A percentile compares a stretch with the other conserved stretches of the same genome.
phyloP scores from a whole-genome alignment of 1,140 invertebrate genomes.

The Coelopa frigida region DNA sequence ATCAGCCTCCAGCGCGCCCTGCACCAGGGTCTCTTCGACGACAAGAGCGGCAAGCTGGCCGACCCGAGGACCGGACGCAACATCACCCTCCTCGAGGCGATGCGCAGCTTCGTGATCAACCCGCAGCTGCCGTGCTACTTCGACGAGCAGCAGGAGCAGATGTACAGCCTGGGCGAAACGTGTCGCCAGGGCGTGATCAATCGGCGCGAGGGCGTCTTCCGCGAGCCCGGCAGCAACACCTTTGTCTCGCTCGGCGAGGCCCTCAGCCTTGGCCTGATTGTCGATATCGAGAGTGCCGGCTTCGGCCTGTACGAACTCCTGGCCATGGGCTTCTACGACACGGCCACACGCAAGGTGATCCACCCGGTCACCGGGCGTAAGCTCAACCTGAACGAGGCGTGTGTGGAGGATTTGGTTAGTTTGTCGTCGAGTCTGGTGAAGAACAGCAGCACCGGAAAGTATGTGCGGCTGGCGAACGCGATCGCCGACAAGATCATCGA shows the following conservation, averaged over 20 bases:
- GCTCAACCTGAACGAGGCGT: conserved; percentile 71
- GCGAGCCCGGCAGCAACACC: conserved; percentile 59
- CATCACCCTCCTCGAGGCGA: conserved; percentile 77
- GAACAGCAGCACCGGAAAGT: conserved; percentile 60
- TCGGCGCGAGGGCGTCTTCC: conserved; percentile 68
- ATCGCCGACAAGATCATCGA: conserved; percentile 67
- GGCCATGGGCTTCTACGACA: conserved; percentile 72
- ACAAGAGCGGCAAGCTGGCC: conserved; percentile 69
- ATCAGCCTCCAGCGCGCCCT: conserved; percentile 80
- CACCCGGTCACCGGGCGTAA: conserved; percentile 74
- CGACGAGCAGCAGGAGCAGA: conserved; percentile 59
- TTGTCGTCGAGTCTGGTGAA: conserved; percentile 71
- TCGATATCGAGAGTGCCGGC: conserved; percentile 75
- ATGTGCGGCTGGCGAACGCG: conserved; percentile 68
- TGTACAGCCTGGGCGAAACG: conserved; percentile 68
- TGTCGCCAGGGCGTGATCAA: conserved; percentile 78
- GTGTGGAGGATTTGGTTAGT: conserved; percentile 74
- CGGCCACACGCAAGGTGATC: conserved; percentile 62
- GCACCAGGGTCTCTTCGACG: conserved; percentile 79
- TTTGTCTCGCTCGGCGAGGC: conserved; percentile 64
- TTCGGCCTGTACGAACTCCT: conserved; percentile 78
- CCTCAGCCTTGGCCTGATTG: conserved; percentile 66
- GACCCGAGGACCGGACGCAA: conserved; percentile 68
- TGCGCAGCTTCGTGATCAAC: conserved; percentile 70
- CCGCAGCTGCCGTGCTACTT: conserved; percentile 73